Base-by-base conservation (phyloP, 2,113 vertebrate genomes). In the Riparia riparia region DNA sequence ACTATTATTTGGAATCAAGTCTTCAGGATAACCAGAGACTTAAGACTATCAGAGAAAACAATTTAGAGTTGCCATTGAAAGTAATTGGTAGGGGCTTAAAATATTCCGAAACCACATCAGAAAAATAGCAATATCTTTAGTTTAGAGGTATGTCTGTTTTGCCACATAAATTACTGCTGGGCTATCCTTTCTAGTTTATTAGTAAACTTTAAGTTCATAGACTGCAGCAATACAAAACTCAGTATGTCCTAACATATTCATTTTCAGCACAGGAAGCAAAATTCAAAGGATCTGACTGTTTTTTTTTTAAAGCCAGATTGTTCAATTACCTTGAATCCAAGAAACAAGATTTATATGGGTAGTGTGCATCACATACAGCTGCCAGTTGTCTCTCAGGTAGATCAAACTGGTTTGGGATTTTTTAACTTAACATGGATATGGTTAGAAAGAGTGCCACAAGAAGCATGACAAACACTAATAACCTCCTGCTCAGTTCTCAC, bases 381-480 rank as follows among this genome's bases (percentile, higher is more conserved):
- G 74, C 39, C 63, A 61, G 53, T 42, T 12, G 2, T 79, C 51
- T 63, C 71, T 54, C 58, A 24, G 41, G 70, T 29, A 29, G 20
- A 73, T n/a, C 20, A 41, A 80, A 78, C 0, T 37, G 51, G 6
- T 54, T 68, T 69, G 32, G 9, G 10, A 60, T 64, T 84, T 68
- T 70, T 89, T 57, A 70, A 68, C 39, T 78, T 65, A 50, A 72
- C 28, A 72, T 73, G 51, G 41, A 92, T 49, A 24, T 60, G 82
- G 82, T 90, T 94, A 91, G 85, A 72, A 87, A 89, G 54, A 96
- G 26, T 60, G 82, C 39, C 87, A 90, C 76, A 76, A 93, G 70
- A 80, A 73, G 63, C 60, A 90, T 77, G 95, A 95, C 84, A 96
- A 95, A 96, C 95, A 95, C 94, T 93, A 91, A 95, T 93, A 96